These are phyloP conservation scores for Sylvia borin DNA, from an alignment of 2,797 vertebrate genomes.

Conservation along the genomic window DNA sequence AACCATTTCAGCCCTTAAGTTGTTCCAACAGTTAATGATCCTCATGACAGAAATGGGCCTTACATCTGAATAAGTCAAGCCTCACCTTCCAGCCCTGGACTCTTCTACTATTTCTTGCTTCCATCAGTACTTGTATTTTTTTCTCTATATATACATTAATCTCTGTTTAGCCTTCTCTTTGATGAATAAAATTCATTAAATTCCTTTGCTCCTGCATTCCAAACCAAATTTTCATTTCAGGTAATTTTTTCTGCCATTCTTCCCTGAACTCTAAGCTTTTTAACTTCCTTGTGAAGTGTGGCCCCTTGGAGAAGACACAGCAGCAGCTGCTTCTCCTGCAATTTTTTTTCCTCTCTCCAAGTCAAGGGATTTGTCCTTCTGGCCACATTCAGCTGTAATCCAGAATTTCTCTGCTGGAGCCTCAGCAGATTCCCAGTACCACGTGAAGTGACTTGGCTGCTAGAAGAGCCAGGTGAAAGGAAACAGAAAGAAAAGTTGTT, in stretches of 20 bases:
- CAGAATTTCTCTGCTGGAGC: neutral
- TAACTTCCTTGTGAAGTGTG: neutral
- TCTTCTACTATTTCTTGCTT: neutral
- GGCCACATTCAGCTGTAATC: neutral
- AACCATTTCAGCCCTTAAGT: neutral
- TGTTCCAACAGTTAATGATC: conserved; percentile 1
- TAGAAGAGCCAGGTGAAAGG: neutral
- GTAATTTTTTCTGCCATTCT: neutral
- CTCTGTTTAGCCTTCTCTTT: neutral
- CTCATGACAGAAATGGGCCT: neutral
- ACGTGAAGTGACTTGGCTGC: neutral
- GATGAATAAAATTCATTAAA: neutral
- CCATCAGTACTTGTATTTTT: neutral
- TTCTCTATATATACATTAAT: neutral
- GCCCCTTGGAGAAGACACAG: neutral
- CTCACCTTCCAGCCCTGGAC: neutral
- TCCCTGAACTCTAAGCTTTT: neutral
- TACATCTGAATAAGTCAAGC: neutral
- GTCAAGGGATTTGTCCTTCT: neutral
- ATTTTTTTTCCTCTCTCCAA: neutral
- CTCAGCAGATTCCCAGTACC: neutral
- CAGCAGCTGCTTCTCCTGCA: neutral
- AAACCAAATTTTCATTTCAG: neutral
- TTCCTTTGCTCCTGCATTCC: neutral
- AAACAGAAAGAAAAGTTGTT: neutral